Percentiles rank a stretch among this genome's conserved stretches.
Evolutionary conservation across 2,888 invertebrate species (phyloP).

Genomic region (Heliconius cydno): DNA sequence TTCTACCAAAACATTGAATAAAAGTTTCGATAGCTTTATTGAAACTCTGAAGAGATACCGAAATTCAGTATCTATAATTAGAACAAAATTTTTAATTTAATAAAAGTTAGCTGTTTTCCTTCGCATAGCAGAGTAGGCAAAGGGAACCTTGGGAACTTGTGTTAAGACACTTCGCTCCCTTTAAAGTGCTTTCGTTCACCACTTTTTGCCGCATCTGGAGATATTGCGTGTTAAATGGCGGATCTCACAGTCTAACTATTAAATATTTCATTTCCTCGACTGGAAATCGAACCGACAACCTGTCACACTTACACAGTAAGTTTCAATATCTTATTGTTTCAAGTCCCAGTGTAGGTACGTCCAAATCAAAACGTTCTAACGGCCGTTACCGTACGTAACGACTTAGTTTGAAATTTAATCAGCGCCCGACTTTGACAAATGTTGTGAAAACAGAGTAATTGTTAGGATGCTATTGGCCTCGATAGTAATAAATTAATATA

Average conservation of each 20-base stretch:
- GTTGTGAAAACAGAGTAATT: constrained; percentile 57
- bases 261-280: no score
- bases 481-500: constrained; percentile 15
- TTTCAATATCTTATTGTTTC: constrained; percentile 36
- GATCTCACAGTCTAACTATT: not conserved
- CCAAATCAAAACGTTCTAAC: constrained; percentile 14
- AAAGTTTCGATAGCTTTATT: constrained; percentile 1
- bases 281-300: no score
- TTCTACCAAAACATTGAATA: not conserved
- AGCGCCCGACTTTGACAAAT: constrained; percentile 59
- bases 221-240: not conserved
- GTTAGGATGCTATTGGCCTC: constrained; percentile 24
- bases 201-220: not conserved
- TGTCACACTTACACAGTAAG: not conserved
- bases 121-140: not conserved
- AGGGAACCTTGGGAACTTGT: not conserved
- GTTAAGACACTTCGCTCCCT: not conserved
- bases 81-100: not conserved
- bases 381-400: constrained; percentile 43
- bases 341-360: not conserved
- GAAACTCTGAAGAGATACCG: not conserved
- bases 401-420: constrained; percentile 50
- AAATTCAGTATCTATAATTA: not conserved
- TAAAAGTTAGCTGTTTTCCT: not conserved
- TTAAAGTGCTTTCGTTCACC: no score